These are phyloP conservation scores for Andrena chrysosceles DNA, from an alignment of 2,888 invertebrate genomes.

Conservation along the genomic window DNA sequence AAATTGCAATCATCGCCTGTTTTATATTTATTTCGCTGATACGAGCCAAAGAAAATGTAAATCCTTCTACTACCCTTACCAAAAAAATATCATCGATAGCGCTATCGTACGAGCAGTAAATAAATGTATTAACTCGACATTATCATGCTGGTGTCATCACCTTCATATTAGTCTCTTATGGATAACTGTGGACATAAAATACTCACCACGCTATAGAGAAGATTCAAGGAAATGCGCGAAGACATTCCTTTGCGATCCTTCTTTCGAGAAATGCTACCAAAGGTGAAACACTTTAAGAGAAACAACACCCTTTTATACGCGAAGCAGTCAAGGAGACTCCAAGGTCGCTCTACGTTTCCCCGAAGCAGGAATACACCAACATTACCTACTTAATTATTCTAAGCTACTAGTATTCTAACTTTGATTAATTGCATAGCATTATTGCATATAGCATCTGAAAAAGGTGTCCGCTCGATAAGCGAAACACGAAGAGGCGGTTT, in stretches of 20 bases:
- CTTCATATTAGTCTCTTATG: slow-evolving; percentile 41
- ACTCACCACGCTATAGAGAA: no score
- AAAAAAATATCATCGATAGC: slow-evolving; percentile 31
- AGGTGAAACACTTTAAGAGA: no score
- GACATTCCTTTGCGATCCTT: no score
- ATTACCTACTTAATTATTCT: background rate
- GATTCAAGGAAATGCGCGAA: no score
- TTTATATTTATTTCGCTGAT: background rate
- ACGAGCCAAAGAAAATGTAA: background rate
- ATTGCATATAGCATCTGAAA: background rate
- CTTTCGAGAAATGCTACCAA: no score
- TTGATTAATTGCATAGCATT: background rate
- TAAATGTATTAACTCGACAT: slow-evolving; percentile 39
- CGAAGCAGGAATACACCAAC: background rate
- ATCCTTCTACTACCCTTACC: slow-evolving; percentile 8
- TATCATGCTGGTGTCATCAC: slow-evolving; percentile 49
- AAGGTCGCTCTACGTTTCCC: background rate
- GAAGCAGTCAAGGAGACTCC: no score
- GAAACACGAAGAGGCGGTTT: slow-evolving; percentile 33
- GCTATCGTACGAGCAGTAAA: slow-evolving; percentile 30
- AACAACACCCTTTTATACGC: no score
- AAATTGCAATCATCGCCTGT: background rate
- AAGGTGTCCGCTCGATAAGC: slow-evolving; percentile 19
- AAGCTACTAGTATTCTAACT: background rate
- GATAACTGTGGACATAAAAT: no score